Evolutionary conservation across 2,888 invertebrate genomes (phyloP).

Genomic region (Lycocerus yunnanus): DNA sequence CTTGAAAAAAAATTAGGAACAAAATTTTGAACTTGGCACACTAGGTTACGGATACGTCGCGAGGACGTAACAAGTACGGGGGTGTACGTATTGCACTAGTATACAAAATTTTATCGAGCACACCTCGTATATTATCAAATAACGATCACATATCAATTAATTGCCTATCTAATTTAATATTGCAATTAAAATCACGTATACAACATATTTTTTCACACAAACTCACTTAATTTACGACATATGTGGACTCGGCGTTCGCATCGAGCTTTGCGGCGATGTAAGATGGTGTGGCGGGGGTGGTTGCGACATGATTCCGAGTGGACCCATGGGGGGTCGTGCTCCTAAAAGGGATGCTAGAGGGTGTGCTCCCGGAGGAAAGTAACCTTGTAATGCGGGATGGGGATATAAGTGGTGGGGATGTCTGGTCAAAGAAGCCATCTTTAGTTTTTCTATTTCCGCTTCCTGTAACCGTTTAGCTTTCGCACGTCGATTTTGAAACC

Average conservation of each 20-base stretch:
- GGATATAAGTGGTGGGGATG: conserved; percentile 66
- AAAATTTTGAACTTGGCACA: conserved; percentile 1
- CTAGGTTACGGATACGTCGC: not conserved
- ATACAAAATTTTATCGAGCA: not conserved
- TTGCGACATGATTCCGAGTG: conserved; percentile 53
- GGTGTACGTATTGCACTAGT: not conserved
- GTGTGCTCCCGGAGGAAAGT: conserved; percentile 64
- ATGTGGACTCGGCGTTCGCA: conserved; percentile 53
- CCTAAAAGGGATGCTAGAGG: conserved; percentile 60
- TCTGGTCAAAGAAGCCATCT: conserved; percentile 74
- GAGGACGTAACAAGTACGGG: not conserved
- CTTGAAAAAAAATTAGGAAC: not conserved
- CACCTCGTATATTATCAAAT: not conserved
- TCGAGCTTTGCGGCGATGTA: conserved; percentile 52
- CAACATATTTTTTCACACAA: conserved; percentile 21
- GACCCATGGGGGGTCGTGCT: conserved; percentile 55
- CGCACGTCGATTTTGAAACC: conserved; percentile 81
- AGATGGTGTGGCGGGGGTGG: conserved; percentile 58
- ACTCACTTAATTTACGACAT: conserved; percentile 45
- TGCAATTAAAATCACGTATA: conserved; percentile 30
- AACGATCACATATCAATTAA: conserved; percentile 20
- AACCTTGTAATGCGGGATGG: conserved; percentile 65
- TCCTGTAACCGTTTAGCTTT: conserved; percentile 97
- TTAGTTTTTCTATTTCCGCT: conserved; percentile 91
- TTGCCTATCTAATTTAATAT: conserved; percentile 26